Conservation (phyloP, 1,140 invertebrate genomes). For the Zaprionus davidi region DNA sequence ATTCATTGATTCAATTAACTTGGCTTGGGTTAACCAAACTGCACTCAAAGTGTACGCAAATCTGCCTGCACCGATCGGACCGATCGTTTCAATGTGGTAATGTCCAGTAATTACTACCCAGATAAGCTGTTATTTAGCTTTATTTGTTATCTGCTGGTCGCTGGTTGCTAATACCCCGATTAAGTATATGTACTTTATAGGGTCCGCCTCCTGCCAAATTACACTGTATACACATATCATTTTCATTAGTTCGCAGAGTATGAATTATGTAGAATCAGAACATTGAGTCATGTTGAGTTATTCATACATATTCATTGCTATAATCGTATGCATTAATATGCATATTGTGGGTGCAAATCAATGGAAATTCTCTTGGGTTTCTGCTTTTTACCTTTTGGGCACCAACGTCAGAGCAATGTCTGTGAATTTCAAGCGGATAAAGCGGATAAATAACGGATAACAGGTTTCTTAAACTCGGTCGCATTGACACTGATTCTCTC, state of each 20-base stretch:
- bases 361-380: not conserved
- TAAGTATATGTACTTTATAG: slow-evolving; percentile 2
- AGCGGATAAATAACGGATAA: slow-evolving; percentile 2
- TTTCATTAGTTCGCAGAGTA: not conserved
- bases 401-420: not conserved
- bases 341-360: not conserved
- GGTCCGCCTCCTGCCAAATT: not conserved
- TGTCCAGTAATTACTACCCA: not conserved
- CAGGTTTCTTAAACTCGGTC: slow-evolving; percentile 9
- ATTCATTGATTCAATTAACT: slow-evolving; percentile 13
- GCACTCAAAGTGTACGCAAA: not conserved
- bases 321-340: not conserved
- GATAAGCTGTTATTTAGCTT: not conserved
- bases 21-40: not conserved
- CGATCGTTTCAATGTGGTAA: not conserved
- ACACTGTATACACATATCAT: not conserved
- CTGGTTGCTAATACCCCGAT: not conserved
- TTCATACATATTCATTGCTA: not conserved
- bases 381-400: not conserved
- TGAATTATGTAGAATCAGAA: not conserved
- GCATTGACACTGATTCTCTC: slow-evolving; percentile 8
- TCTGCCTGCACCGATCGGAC: not conserved
- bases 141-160: not conserved
- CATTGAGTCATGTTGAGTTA: not conserved
- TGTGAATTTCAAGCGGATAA: not conserved